Evolutionary conservation across 2,888 invertebrate genomes (phyloP).

Genomic region (Callimorpha dominula): DNA sequence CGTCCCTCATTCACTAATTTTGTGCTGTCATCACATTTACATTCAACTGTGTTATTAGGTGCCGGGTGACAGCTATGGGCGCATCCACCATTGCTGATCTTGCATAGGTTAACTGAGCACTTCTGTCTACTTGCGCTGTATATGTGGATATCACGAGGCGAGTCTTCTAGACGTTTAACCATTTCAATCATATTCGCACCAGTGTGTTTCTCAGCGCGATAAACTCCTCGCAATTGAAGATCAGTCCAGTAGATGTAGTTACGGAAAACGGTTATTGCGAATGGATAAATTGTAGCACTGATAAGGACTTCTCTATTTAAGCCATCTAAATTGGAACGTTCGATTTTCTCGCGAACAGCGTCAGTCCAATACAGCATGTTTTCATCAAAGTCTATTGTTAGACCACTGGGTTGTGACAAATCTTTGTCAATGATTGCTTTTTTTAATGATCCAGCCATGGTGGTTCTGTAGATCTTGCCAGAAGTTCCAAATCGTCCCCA

Average conservation of each 20-base stretch:
- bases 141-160: constrained; percentile 96
- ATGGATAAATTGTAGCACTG: constrained; percentile 97
- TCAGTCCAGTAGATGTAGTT: constrained; percentile 99
- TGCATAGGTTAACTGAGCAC: constrained; percentile 94
- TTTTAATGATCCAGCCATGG: constrained; percentile 98
- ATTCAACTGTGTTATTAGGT: constrained; percentile 94
- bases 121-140: constrained; percentile 92
- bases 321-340: constrained; percentile 96
- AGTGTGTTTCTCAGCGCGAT: constrained; percentile 98
- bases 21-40: constrained; percentile 94
- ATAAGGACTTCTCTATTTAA: constrained; percentile 93
- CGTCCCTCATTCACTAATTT: constrained; percentile 97
- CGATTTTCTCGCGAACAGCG: constrained; percentile 97
- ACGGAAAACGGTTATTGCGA: constrained; percentile 96
- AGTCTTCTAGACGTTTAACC: constrained; percentile 96
- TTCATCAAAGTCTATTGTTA: constrained; percentile 98
- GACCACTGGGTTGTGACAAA: constrained; percentile 97
- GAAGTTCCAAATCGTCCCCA: constrained; percentile 97
- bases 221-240: constrained; percentile 96
- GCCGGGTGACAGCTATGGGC: constrained; percentile 97
- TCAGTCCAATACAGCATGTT: constrained; percentile 98
- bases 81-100: constrained; percentile 97
- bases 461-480: constrained; percentile 97
- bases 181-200: constrained; percentile 98
- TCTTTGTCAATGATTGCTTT: constrained; percentile 95